A percentile compares a stretch with the other conserved stretches of the same genome.
phyloP scores from a whole-genome alignment of 2,113 vertebrate species.

The Callorhinus ursinus region DNA sequence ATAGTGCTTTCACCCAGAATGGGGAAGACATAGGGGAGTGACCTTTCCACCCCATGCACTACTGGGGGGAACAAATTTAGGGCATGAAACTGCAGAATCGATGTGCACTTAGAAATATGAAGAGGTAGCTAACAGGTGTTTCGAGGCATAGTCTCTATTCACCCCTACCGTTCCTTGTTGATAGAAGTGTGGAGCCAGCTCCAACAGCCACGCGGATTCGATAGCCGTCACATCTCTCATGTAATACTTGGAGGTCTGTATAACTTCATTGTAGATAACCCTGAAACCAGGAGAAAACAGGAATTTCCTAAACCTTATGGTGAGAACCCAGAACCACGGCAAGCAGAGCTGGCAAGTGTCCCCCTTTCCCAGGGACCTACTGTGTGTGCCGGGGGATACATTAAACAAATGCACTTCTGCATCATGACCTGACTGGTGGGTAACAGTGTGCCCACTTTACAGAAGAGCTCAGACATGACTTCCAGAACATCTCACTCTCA shows the following conservation, averaged over 20 bases:
- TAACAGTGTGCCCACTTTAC: not conserved
- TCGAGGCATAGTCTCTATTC: slow-evolving; percentile 17
- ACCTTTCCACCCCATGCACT: not conserved
- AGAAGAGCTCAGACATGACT: not conserved
- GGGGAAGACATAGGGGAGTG: rapidly evolving
- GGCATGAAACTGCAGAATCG: not conserved
- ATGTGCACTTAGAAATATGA: not conserved
- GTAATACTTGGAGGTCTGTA: slow-evolving; percentile 96
- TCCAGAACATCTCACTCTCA: not conserved
- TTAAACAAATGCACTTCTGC: not conserved
- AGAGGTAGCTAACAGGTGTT: not conserved
- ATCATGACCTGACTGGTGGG: not conserved
- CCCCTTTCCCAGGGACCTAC: not conserved
- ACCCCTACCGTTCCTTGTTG: slow-evolving; percentile 96
- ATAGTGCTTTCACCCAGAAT: not conserved
- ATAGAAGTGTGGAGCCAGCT: slow-evolving; percentile 98
- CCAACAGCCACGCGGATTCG: slow-evolving; percentile 96
- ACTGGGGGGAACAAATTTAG: not conserved
- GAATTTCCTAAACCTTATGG: no score
- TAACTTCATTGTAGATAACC: slow-evolving; percentile 98
- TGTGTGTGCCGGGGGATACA: not conserved
- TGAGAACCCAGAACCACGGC: not conserved
- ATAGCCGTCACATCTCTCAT: slow-evolving; percentile 98
- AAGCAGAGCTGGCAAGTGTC: not conserved
- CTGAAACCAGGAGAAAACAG: slow-evolving; percentile 80